Percentiles rank a stretch among this genome's conserved stretches.
These are phyloP conservation scores for Drosophila bipectinata DNA, from an alignment of 1,140 invertebrate genomes.

Conservation along the genomic window DNA sequence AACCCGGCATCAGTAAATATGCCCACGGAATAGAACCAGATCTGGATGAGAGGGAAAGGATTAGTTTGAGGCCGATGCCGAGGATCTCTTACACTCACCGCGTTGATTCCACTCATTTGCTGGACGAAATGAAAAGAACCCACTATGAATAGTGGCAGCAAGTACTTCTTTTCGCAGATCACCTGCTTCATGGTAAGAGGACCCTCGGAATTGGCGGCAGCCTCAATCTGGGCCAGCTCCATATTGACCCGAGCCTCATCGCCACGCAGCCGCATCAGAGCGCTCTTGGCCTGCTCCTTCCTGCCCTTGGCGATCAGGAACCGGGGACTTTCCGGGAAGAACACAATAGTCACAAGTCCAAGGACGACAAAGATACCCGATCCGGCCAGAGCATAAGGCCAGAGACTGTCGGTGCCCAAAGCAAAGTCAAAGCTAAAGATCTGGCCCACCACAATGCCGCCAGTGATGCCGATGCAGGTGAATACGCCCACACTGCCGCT, in stretches of 20 bases:
- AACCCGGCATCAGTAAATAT: slow-evolving; percentile 88
- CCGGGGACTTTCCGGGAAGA: slow-evolving; percentile 93
- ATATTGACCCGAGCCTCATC: slow-evolving; percentile 10
- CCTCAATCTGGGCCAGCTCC: slow-evolving; percentile 93
- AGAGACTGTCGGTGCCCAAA: slow-evolving; percentile 85
- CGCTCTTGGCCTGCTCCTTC: slow-evolving; percentile 84
- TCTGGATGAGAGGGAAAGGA: slow-evolving; percentile 76
- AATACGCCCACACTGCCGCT: slow-evolving; percentile 91
- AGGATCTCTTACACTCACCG: slow-evolving; percentile 85
- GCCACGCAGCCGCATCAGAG: slow-evolving; percentile 79
- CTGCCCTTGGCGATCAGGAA: slow-evolving; percentile 88
- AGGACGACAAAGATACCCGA: slow-evolving; percentile 86
- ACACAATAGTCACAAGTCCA: slow-evolving; percentile 85
- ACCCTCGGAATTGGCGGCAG: slow-evolving; percentile 90
- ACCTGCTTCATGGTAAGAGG: slow-evolving; percentile 10
- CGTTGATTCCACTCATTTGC: slow-evolving; percentile 93
- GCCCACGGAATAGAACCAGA: slow-evolving; percentile 89
- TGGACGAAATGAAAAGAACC: slow-evolving; percentile 90
- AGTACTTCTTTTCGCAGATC: slow-evolving; percentile 19
- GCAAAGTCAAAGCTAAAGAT: slow-evolving; percentile 82
- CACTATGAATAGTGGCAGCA: slow-evolving; percentile 88
- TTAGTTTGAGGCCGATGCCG: background rate
- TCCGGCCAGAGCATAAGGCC: slow-evolving; percentile 88
- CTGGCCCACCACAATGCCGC: slow-evolving; percentile 91
- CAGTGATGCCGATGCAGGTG: slow-evolving; percentile 92